Evolutionary conservation across 1,140 invertebrate genomes (phyloP).

Genomic region (Bombus affinis): DNA sequence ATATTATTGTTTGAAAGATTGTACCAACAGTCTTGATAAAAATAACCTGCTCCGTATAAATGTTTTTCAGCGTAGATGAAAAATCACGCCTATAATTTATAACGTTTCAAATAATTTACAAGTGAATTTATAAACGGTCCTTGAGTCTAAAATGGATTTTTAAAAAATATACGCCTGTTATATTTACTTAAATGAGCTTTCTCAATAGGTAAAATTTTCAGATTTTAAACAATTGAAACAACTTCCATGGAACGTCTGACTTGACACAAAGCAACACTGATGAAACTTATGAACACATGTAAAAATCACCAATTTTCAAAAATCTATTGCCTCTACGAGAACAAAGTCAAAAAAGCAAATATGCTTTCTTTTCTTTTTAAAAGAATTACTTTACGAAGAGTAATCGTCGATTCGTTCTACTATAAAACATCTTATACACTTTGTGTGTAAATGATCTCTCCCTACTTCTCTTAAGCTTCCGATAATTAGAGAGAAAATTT

Average conservation of each 20-base stretch:
- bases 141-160: not conserved
- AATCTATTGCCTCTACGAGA: not conserved
- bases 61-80: not conserved
- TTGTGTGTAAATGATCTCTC: not conserved
- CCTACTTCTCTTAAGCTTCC: not conserved
- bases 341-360: not conserved
- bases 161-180: not conserved
- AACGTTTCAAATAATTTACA: not conserved
- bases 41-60: not conserved
- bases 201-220: not conserved
- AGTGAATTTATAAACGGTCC: not conserved
- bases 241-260: not conserved
- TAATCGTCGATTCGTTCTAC: not conserved
- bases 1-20: not conserved
- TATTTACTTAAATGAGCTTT: not conserved
- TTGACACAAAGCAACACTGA: not conserved
- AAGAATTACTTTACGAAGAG: not conserved
- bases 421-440: not conserved
- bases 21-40: not conserved
- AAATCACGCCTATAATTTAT: not conserved
- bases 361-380: not conserved
- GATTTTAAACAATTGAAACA: not conserved
- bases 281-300: conserved; percentile 2
- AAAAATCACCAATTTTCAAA: not conserved
- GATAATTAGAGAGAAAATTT: not conserved